These are phyloP conservation scores for Calameuta filiformis DNA, from an alignment of 2,888 invertebrate species.

Conservation along the genomic window DNA sequence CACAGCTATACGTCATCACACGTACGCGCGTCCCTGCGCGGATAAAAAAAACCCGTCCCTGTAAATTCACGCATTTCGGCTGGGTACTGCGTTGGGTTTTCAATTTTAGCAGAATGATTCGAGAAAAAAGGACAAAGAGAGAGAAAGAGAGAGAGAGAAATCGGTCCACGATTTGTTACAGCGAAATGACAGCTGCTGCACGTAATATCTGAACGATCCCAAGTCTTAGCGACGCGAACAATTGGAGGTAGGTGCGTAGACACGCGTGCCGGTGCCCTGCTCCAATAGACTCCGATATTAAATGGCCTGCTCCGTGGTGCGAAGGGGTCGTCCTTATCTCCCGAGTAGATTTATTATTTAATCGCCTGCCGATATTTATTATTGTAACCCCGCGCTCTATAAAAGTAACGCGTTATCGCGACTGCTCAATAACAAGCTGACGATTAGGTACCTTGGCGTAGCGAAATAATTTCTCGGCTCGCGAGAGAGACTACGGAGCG, in stretches of 20 bases:
- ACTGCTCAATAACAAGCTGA: conserved; percentile 45
- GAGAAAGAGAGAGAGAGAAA: no score
- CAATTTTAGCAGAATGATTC: neutral
- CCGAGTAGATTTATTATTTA: conserved; percentile 57
- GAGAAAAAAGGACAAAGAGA: no score
- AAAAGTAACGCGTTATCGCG: conserved; percentile 49
- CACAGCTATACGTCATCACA: neutral
- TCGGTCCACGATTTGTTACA: no score
- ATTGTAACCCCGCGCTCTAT: conserved; percentile 53
- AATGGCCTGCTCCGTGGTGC: neutral
- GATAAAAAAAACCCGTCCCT: conserved; percentile 36
- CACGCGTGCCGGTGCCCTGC: no score
- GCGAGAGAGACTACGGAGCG: no score
- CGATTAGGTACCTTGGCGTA: no score
- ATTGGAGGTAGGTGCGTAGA: no score
- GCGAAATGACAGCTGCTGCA: no score
- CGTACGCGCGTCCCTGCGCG: conserved; percentile 21
- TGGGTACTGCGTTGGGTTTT: neutral
- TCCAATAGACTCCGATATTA: no score
- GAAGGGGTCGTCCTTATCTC: conserved; percentile 42
- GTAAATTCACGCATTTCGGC: neutral
- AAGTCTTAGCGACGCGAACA: no score
- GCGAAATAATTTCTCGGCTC: no score
- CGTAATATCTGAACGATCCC: no score
- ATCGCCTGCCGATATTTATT: conserved; percentile 60